Evolutionary conservation across 2,797 vertebrate genomes (phyloP).

Genomic region (Vultur gryphus): DNA sequence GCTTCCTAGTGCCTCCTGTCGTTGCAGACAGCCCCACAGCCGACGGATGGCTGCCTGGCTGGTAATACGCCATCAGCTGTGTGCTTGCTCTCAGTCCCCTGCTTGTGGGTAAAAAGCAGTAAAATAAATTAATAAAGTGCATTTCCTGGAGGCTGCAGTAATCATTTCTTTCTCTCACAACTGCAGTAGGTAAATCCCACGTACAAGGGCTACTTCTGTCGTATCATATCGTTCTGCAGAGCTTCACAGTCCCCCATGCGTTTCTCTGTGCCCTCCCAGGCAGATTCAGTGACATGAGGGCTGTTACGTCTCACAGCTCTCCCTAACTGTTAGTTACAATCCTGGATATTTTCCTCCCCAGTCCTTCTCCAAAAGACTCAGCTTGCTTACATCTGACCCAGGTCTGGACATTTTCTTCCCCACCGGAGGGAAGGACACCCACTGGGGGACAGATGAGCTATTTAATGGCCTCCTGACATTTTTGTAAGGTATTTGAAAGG

Average conservation of each 20-base stretch:
- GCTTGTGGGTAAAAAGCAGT: neutral
- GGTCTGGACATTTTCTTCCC: neutral
- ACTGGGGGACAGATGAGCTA: neutral
- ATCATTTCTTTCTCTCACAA: neutral
- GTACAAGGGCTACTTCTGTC: neutral
- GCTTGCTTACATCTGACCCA: neutral
- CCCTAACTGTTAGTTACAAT: neutral
- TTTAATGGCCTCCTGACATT: neutral
- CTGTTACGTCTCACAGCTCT: neutral
- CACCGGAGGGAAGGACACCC: neutral
- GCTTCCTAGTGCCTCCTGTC: neutral
- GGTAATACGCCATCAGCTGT: neutral
- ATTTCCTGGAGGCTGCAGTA: neutral
- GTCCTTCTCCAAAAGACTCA: neutral
- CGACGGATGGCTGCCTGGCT: accelerated
- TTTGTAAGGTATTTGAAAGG: neutral
- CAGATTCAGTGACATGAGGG: neutral
- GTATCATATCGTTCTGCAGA: neutral
- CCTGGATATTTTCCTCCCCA: neutral
- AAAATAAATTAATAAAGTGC: neutral
- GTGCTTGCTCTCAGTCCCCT: neutral
- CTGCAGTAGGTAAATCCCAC: neutral
- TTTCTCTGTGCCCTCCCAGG: neutral
- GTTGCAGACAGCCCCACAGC: neutral
- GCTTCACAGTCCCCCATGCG: neutral